A percentile compares a stretch with the other conserved stretches of the same genome.
Evolutionary conservation across 2,113 vertebrate genomes (phyloP).

Genomic region (Malurus melanocephalus): DNA sequence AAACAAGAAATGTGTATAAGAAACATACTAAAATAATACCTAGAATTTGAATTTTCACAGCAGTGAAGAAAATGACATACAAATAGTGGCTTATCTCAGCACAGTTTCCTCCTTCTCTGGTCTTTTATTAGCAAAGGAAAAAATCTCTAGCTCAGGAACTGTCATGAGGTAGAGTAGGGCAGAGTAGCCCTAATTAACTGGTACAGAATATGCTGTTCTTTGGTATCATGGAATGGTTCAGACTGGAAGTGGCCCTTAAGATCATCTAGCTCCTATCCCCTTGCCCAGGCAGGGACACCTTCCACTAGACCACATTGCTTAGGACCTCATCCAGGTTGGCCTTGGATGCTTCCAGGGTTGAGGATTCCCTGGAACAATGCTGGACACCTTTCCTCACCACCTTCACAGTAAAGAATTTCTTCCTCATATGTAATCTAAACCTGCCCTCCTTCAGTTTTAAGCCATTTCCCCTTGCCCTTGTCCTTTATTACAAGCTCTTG

Average conservation of each 20-base stretch:
- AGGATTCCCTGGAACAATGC: not conserved
- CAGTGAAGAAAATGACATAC: not conserved
- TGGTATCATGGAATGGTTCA: not conserved
- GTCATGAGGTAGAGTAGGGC: not conserved
- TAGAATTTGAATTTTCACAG: not conserved
- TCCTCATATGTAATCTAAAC: not conserved
- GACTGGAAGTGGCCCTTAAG: not conserved
- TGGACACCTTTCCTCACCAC: not conserved
- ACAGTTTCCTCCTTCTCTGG: not conserved
- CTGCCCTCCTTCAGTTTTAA: not conserved
- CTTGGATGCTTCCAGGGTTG: not conserved
- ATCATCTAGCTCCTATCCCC: not conserved
- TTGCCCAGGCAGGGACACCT: not conserved
- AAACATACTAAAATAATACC: not conserved
- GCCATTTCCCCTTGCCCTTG: not conserved
- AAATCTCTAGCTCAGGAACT: not conserved
- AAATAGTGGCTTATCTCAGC: not conserved
- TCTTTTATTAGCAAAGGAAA: not conserved
- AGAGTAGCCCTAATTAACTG: not conserved
- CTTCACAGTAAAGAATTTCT: not conserved
- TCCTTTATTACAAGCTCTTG: too few relatives aligned
- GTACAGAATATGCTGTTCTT: not conserved
- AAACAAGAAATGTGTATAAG: not conserved
- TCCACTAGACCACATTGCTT: not conserved
- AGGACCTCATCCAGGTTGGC: not conserved